Conservation (phyloP, 2,797 vertebrate genomes). For the Huso huso region DNA sequence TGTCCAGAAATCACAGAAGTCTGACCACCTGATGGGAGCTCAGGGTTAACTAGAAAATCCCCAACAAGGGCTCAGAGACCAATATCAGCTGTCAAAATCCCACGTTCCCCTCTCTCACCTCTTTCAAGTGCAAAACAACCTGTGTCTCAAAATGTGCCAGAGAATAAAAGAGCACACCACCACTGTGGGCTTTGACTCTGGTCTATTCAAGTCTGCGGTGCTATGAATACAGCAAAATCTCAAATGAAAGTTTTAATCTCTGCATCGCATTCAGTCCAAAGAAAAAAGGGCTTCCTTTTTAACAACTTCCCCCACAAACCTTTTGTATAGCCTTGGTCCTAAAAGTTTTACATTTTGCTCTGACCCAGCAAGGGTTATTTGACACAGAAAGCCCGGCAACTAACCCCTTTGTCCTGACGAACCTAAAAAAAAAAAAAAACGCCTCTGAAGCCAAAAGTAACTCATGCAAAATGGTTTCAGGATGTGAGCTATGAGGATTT, state of each 20-base stretch:
- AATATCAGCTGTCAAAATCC: slow-evolving; percentile 68
- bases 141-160: slow-evolving; percentile 59
- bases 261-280: slow-evolving; percentile 59
- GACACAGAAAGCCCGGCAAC: slow-evolving; percentile 57
- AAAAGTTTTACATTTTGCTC: slow-evolving; percentile 69
- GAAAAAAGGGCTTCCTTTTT: slow-evolving; percentile 76
- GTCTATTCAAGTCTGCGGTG: slow-evolving; percentile 56
- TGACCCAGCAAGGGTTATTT: slow-evolving; percentile 61
- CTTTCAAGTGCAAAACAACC: slow-evolving; percentile 76
- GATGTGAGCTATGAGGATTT: slow-evolving; percentile 21
- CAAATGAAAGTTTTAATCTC: slow-evolving; percentile 81
- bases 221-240: slow-evolving; percentile 78
- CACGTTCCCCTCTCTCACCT: slow-evolving; percentile 54
- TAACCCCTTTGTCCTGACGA: slow-evolving; percentile 54
- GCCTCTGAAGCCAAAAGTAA: slow-evolving; percentile 45
- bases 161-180: slow-evolving; percentile 65
- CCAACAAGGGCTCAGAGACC: slow-evolving; percentile 66
- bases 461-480: slow-evolving; percentile 32
- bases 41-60: slow-evolving; percentile 71
- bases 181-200: slow-evolving; percentile 54
- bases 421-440: slow-evolving; percentile 38
- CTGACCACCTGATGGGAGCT: slow-evolving; percentile 57
- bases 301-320: slow-evolving; percentile 70
- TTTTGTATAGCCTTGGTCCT: slow-evolving; percentile 64
- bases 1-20: slow-evolving; percentile 50